phyloP scores from a whole-genome alignment of 2,888 invertebrate species.

The Abrostola tripartita region DNA sequence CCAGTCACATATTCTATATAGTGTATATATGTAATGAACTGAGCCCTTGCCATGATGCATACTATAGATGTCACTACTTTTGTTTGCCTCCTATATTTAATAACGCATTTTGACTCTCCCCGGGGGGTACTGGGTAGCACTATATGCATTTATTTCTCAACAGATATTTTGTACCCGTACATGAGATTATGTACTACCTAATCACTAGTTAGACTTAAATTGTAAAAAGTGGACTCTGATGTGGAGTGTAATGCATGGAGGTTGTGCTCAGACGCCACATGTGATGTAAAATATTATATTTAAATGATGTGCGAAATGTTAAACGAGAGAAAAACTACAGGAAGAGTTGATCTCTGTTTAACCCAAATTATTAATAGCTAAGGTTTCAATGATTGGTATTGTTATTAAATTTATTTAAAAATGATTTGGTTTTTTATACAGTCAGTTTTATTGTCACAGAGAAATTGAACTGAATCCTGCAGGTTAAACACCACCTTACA shows the following conservation, averaged over 20 bases:
- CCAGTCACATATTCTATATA: slow-evolving; percentile 4
- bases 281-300: slow-evolving; percentile 54
- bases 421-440: slow-evolving; percentile 17
- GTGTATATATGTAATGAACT: slow-evolving; percentile 38
- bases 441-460: slow-evolving; percentile 4
- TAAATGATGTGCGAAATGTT: slow-evolving; percentile 55
- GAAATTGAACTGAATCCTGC: background rate
- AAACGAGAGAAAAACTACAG: slow-evolving; percentile 51
- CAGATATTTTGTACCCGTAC: slow-evolving; percentile 22
- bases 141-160: slow-evolving; percentile 52
- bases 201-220: slow-evolving; percentile 53
- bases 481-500: background rate
- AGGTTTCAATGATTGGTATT: slow-evolving; percentile 74
- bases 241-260: slow-evolving; percentile 21
- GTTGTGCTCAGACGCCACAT: slow-evolving; percentile 23
- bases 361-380: slow-evolving; percentile 64
- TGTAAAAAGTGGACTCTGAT: slow-evolving; percentile 47
- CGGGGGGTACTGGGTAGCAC: slow-evolving; percentile 29
- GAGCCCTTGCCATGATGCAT: slow-evolving; percentile 2
- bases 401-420: slow-evolving; percentile 74
- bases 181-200: slow-evolving; percentile 24
- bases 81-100: slow-evolving; percentile 20
- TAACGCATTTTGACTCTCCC: slow-evolving; percentile 9
- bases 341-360: slow-evolving; percentile 57
- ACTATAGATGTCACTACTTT: slow-evolving; percentile 1